A percentile compares a stretch with the other conserved stretches of the same genome.
Conservation (phyloP, 2,888 invertebrate species). For the Lasioglossum calceatum region DNA sequence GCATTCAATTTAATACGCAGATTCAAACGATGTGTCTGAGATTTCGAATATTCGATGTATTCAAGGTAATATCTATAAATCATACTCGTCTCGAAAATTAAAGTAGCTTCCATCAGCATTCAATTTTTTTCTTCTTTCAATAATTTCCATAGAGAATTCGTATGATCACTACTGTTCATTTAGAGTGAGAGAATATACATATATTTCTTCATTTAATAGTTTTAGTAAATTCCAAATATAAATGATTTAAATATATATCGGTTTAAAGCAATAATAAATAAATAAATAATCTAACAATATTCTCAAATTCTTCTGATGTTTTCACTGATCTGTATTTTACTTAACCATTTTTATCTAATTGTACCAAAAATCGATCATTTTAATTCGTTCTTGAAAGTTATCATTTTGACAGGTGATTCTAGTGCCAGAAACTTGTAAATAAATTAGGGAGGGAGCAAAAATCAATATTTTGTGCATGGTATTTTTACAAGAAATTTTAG, state of each 20-base stretch:
- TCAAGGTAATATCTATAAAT: slow-evolving; percentile 10
- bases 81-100: neutral
- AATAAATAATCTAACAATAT: too few relatives aligned
- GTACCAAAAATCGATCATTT: neutral
- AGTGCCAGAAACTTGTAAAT: neutral
- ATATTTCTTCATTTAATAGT: neutral
- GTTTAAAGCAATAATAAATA: too few relatives aligned
- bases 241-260: too few relatives aligned
- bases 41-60: neutral
- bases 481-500: neutral
- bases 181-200: too few relatives aligned
- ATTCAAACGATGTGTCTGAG: neutral
- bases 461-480: neutral
- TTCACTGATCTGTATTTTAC: neutral
- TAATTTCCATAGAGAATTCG: neutral
- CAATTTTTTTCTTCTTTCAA: neutral
- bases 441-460: neutral
- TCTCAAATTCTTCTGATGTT: neutral
- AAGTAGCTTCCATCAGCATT: neutral
- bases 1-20: slow-evolving; percentile 9
- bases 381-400: neutral
- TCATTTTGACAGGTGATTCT: neutral
- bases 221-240: neutral
- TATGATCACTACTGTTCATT: neutral
- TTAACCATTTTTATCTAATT: neutral